Conservation (phyloP, 2,113 vertebrate genomes). For the Microtus pennsylvanicus region DNA sequence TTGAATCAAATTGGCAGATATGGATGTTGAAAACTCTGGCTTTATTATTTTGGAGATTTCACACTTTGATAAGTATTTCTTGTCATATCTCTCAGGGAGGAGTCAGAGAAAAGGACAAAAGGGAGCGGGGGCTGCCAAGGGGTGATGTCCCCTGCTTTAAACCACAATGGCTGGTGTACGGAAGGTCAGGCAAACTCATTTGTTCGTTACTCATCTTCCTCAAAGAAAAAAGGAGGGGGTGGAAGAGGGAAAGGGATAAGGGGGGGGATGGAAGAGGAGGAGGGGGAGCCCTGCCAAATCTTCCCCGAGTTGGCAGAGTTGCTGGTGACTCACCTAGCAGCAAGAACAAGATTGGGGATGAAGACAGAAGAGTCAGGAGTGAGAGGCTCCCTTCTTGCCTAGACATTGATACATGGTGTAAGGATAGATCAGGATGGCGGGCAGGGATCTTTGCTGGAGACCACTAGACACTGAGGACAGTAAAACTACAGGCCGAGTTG, state of each 20-base stretch:
- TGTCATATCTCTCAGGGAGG: not conserved
- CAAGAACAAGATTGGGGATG: not conserved
- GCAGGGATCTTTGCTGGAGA: no score
- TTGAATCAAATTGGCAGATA: conserved; percentile 9
- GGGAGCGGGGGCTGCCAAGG: not conserved
- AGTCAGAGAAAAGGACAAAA: not conserved
- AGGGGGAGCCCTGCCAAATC: not conserved
- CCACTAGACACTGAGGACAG: no score
- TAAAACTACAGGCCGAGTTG: no score
- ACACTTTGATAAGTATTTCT: not conserved
- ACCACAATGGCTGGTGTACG: not conserved
- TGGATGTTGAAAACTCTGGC: not conserved
- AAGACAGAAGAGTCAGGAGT: not conserved
- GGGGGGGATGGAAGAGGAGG: not conserved
- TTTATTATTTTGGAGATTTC: conserved; percentile 6
- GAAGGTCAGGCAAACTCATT: not conserved
- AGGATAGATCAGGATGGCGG: no score
- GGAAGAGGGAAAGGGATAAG: rapidly evolving
- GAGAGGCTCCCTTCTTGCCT: no score
- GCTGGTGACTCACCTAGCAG: conserved; percentile 39
- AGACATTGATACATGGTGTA: no score
- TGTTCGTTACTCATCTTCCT: not conserved
- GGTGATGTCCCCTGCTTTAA: not conserved
- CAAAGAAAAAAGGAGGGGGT: not conserved
- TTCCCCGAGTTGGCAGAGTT: not conserved